These are phyloP conservation scores for Brachirus orientalis DNA, from an alignment of 2,113 vertebrate genomes.

Conservation along the genomic window DNA sequence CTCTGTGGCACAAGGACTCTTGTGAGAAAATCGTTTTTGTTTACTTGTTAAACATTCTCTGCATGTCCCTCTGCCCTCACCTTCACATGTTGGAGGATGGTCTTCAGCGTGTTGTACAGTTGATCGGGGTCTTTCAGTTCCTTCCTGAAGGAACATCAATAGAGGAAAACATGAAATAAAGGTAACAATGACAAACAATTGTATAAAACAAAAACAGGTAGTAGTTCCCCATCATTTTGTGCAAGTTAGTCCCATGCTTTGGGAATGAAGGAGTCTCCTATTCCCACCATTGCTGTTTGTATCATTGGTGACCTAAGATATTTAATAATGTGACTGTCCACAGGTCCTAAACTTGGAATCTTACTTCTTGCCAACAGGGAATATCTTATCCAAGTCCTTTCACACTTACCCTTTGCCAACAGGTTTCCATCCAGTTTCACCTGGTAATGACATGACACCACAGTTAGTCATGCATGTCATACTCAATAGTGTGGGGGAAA, in stretches of 20 bases:
- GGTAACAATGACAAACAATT: not conserved
- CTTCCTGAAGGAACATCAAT: constrained; percentile 81
- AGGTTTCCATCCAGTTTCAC: constrained; percentile 99
- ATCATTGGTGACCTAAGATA: too few species aligned
- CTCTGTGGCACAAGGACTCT: constrained; percentile 84
- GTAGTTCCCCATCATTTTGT: too few species aligned
- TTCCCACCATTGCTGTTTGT: too few species aligned
- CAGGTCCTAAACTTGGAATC: constrained; percentile 1
- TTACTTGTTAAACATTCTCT: not conserved
- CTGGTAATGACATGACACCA: constrained; percentile 73
- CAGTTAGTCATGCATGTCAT: not conserved
- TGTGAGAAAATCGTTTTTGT: constrained; percentile 10
- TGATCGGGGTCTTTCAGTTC: constrained; percentile 97
- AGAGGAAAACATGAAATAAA: not conserved
- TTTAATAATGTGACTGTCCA: not conserved
- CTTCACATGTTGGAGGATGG: constrained; percentile 97
- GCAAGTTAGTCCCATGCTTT: too few species aligned
- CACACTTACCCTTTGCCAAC: constrained; percentile 86
- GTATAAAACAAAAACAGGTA: too few species aligned
- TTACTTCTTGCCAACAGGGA: not conserved
- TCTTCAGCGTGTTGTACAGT: constrained; percentile 93
- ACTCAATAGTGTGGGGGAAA: not conserved
- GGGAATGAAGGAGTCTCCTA: too few species aligned
- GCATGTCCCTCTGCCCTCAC: constrained; percentile 72
- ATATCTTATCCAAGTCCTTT: not conserved